These are phyloP conservation scores for Melopsittacus undulatus DNA, from an alignment of 2,797 vertebrate genomes.

Conservation along the genomic window DNA sequence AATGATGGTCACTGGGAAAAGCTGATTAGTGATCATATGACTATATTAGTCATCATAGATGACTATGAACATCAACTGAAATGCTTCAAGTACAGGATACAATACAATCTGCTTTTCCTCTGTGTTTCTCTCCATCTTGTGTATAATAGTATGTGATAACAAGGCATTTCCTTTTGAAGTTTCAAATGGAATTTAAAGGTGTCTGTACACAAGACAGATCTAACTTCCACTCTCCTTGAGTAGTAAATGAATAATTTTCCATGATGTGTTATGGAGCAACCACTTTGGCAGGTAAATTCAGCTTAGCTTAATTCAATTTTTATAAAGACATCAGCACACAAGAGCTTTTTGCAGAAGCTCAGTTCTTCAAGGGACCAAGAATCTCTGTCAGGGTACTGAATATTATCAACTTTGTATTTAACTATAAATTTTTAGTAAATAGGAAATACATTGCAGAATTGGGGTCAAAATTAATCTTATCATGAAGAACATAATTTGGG, in stretches of 20 bases:
- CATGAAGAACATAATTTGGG: not conserved
- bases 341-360: not conserved
- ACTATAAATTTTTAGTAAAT: not conserved
- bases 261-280: not conserved
- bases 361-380: not conserved
- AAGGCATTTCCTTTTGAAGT: not conserved
- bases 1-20: not conserved
- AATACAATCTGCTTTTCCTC: not conserved
- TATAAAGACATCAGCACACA: not conserved
- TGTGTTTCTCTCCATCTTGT: not conserved
- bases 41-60: too few species aligned
- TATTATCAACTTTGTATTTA: not conserved
- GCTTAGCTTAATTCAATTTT: not conserved
- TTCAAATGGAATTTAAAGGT: not conserved
- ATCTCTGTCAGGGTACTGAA: not conserved
- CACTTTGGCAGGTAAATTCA: not conserved
- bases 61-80: not conserved
- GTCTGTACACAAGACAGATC: not conserved
- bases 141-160: not conserved
- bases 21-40: not conserved
- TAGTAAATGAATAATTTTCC: not conserved
- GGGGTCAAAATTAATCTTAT: not conserved
- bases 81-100: not conserved
- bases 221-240: not conserved
- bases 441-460: not conserved